phyloP scores from a whole-genome alignment of 2,888 invertebrate species.

The Tineola bisselliella region DNA sequence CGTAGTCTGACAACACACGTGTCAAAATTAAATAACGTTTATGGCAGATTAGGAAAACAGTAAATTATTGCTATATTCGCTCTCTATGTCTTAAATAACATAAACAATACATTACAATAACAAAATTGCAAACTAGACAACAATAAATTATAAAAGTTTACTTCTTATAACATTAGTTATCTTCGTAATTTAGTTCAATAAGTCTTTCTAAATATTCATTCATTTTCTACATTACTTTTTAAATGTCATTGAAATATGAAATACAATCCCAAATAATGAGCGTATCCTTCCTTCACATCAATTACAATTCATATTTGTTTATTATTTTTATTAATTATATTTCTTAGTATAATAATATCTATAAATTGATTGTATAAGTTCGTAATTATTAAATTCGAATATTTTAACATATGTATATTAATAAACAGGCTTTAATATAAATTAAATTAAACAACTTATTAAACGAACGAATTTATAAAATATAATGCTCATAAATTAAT shows the following conservation, averaged over 20 bases:
- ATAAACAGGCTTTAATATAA: slow-evolving; percentile 65
- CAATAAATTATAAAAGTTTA: slow-evolving; percentile 46
- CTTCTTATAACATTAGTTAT: slow-evolving; percentile 63
- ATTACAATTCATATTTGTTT: slow-evolving; percentile 64
- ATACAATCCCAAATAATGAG: slow-evolving; percentile 65
- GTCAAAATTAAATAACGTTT: slow-evolving; percentile 13
- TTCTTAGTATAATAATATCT: slow-evolving; percentile 69
- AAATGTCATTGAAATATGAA: slow-evolving; percentile 66
- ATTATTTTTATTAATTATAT: slow-evolving; percentile 67
- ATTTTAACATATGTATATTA: slow-evolving; percentile 70
- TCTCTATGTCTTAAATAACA: neutral
- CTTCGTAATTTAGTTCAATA: slow-evolving; percentile 65
- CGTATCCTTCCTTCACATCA: slow-evolving; percentile 47
- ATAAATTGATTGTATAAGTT: slow-evolving; percentile 69
- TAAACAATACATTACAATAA: slow-evolving; percentile 17
- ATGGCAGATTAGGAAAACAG: slow-evolving; percentile 12
- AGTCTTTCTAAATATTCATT: slow-evolving; percentile 69
- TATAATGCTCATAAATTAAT: slow-evolving; percentile 43
- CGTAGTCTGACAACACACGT: slow-evolving; percentile 25
- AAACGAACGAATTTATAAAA: slow-evolving; percentile 46
- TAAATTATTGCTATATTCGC: slow-evolving; percentile 5
- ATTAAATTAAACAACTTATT: slow-evolving; percentile 51
- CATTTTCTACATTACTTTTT: slow-evolving; percentile 62
- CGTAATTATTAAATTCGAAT: slow-evolving; percentile 70
- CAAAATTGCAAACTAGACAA: slow-evolving; percentile 30